phyloP scores from a whole-genome alignment of 2,888 invertebrate genomes.

The Horisme vitalbata region DNA sequence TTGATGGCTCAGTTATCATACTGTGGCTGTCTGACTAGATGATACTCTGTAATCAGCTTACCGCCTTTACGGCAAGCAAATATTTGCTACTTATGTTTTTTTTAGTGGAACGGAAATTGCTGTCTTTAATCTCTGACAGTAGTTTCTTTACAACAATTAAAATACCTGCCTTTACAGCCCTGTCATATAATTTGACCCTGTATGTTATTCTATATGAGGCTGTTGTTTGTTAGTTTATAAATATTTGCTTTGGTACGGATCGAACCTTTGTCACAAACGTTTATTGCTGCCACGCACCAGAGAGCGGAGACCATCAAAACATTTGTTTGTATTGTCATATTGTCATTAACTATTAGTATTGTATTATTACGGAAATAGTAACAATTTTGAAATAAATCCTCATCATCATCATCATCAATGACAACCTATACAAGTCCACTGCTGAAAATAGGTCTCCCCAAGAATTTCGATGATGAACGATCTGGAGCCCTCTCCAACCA shows the following conservation, averaged over 20 bases:
- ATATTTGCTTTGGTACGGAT: slow-evolving; percentile 8
- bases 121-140: not conserved
- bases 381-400: too few relatives aligned
- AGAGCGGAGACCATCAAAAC: slow-evolving; percentile 7
- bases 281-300: slow-evolving; percentile 9
- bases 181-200: too few relatives aligned
- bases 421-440: too few relatives aligned
- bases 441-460: too few relatives aligned
- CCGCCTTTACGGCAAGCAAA: slow-evolving; percentile 24
- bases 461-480: too few relatives aligned
- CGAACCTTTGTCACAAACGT: slow-evolving; percentile 9
- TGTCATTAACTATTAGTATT: too few relatives aligned
- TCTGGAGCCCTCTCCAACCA: too few relatives aligned
- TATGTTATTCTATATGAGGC: too few relatives aligned
- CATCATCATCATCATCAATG: too few relatives aligned
- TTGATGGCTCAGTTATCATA: slow-evolving; percentile 31
- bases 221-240: not conserved
- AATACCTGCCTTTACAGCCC: too few relatives aligned
- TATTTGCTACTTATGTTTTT: slow-evolving; percentile 13
- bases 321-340: slow-evolving; percentile 8
- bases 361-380: too few relatives aligned
- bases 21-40: slow-evolving; percentile 21
- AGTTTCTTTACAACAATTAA: too few relatives aligned
- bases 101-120: slow-evolving; percentile 3
- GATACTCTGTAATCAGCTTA: slow-evolving; percentile 28